phyloP scores from a whole-genome alignment of 2,797 vertebrate species.

The Vespertilio murinus region DNA sequence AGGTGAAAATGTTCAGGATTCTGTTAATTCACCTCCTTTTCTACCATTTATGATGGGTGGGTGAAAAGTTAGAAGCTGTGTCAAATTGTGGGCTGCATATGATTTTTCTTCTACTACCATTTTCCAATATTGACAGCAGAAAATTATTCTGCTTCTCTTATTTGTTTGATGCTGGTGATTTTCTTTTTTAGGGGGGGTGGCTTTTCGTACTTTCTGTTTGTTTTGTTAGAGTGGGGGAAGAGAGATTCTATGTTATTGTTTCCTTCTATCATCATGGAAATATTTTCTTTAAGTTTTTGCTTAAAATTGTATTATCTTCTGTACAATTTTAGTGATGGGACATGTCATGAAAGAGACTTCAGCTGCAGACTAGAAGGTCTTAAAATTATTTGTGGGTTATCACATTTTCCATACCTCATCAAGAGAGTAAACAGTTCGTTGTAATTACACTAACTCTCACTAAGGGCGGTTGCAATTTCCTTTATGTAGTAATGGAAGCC shows the following conservation, averaged over 20 bases:
- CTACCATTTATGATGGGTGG: neutral
- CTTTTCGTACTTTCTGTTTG: neutral
- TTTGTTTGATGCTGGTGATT: neutral
- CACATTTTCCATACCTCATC: slow-evolving; percentile 21
- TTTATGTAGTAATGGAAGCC: slow-evolving; percentile 10
- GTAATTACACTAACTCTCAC: slow-evolving; percentile 17
- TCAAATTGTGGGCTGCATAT: neutral
- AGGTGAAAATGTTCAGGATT: neutral
- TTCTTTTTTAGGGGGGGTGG: neutral
- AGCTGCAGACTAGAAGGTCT: neutral
- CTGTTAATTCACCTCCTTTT: neutral
- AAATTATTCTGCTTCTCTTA: neutral
- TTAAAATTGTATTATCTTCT: slow-evolving; percentile 40
- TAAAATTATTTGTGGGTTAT: slow-evolving; percentile 5
- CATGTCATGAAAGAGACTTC: neutral
- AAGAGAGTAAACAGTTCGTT: neutral
- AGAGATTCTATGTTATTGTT: neutral
- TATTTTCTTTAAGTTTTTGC: slow-evolving; percentile 38
- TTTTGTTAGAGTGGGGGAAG: neutral
- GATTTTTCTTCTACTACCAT: neutral
- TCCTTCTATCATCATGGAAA: neutral
- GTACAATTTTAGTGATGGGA: neutral
- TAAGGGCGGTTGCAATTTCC: slow-evolving; percentile 28
- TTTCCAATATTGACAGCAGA: neutral
- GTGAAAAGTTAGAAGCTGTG: neutral